These are phyloP conservation scores for Manis crassicaudata DNA, from an alignment of 2,797 vertebrate species.

Conservation along the genomic window DNA sequence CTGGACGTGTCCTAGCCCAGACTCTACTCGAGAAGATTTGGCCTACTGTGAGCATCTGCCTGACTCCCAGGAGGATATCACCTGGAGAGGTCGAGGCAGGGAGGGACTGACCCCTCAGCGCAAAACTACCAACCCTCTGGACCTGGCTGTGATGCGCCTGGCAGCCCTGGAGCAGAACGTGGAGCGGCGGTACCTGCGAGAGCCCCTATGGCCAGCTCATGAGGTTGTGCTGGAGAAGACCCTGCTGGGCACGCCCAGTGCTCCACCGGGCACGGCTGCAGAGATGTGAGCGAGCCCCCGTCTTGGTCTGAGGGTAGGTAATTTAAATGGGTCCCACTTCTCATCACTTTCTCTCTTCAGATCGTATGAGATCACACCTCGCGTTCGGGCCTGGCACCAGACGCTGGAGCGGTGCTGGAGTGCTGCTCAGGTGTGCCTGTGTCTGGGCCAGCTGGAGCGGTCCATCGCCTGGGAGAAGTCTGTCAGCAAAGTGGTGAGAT, in stretches of 20 bases:
- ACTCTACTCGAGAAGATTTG: slow-evolving; percentile 93
- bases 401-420: slow-evolving; percentile 94
- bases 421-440: slow-evolving; percentile 94
- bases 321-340: not conserved
- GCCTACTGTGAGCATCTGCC: slow-evolving; percentile 93
- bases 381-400: slow-evolving; percentile 94
- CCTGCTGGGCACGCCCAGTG: slow-evolving; percentile 76
- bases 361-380: slow-evolving; percentile 95
- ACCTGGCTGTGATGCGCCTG: slow-evolving; percentile 93
- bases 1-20: slow-evolving; percentile 92
- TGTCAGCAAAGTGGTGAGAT: slow-evolving; percentile 94
- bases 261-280: slow-evolving; percentile 69
- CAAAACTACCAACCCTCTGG: slow-evolving; percentile 92
- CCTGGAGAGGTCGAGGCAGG: slow-evolving; percentile 89
- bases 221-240: slow-evolving; percentile 94
- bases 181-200: slow-evolving; percentile 95
- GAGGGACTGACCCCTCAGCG: slow-evolving; percentile 91
- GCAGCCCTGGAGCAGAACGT: slow-evolving; percentile 94
- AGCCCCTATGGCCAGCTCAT: slow-evolving; percentile 94
- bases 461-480: slow-evolving; percentile 98
- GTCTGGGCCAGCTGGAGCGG: slow-evolving; percentile 93
- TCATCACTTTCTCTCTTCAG: slow-evolving; percentile 60
- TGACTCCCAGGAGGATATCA: slow-evolving; percentile 93
- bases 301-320: not conserved
- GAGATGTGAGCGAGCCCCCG: slow-evolving; percentile 84